Base-by-base conservation (phyloP, 1,140 invertebrate genomes). In the Battus philenor region DNA sequence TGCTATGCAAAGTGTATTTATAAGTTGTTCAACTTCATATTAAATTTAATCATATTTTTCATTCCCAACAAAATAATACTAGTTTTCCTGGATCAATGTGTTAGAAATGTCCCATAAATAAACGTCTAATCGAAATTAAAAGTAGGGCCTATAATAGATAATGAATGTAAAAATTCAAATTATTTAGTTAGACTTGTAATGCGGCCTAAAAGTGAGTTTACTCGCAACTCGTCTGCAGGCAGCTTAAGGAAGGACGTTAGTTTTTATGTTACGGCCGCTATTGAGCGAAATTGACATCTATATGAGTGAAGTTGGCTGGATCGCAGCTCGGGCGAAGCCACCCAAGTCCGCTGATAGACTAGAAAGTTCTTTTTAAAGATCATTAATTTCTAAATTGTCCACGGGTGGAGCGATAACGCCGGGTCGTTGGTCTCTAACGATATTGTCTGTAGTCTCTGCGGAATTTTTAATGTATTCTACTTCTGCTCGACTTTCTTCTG, bases 231-330 rank as follows among this genome's bases (percentile, higher is more conserved):
- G 49, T 45, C 27, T 33, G 30, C 17, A 12, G 32, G 33, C 43
- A 24, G 43, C 17, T 54, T 30, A 36, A 32, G 47, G 17, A 50
- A 48, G 11, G 33, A 53, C 71, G 38, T 77, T 54, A 72, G 53
- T 56, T 79, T 76, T 79, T 79, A 79, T 66, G 72, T 68, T 70
- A 79, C 51, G 63, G 59, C 55, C 16, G 44, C 53, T 49, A 71
- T 71, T 61, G 65, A 55, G 64, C 62, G 59, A 75, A 75, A 79
- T 76, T 74, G 72, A 66, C 72, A 74, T 71, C 65, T 67, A 73
- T 73, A 77, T 69, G 75, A 66, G 56, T 50, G 29, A 73, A 71
- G 52, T 75, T 69, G 32, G 58, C 46, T 51, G 39, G 13, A 47
- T 24, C 50, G 30, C 36, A 44, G 56, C 54, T 52, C 38, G 30